phyloP scores from a whole-genome alignment of 2,113 vertebrate species.

The Falco punctatus region DNA sequence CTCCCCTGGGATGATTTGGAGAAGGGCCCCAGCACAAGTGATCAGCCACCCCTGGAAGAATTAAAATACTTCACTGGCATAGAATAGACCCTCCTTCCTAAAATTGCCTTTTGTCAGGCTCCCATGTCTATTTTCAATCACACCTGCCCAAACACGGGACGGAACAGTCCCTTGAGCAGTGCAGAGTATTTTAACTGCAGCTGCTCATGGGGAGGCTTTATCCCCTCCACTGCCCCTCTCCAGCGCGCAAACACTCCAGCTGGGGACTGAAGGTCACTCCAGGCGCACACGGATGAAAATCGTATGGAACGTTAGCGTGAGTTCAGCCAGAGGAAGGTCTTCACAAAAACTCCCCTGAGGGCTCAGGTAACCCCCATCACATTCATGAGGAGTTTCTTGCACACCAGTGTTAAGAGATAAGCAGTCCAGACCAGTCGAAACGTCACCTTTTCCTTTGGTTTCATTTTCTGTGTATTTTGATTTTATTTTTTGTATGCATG shows the following conservation, averaged over 20 bases:
- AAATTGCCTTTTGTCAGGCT: background rate
- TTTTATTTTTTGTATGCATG: background rate
- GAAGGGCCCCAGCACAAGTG: background rate
- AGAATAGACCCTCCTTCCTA: background rate
- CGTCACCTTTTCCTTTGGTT: background rate
- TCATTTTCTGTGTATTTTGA: background rate
- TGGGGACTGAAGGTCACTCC: background rate
- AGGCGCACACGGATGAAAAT: background rate
- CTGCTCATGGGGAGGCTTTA: background rate
- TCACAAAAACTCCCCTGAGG: conserved; percentile 3
- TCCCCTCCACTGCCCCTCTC: background rate
- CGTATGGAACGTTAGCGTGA: conserved; percentile 3
- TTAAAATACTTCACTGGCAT: background rate
- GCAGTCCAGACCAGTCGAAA: background rate
- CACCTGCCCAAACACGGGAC: background rate
- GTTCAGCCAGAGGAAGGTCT: background rate
- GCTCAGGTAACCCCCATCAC: background rate
- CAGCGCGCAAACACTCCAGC: background rate
- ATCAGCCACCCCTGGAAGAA: background rate
- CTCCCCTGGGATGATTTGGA: background rate
- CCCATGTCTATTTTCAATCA: background rate
- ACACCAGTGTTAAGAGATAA: background rate
- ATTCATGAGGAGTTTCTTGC: background rate
- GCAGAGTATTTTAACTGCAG: background rate
- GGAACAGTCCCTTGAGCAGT: background rate